Evolutionary conservation across 2,797 vertebrate genomes (phyloP).

Genomic region (Alexandromys oeconomus): DNA sequence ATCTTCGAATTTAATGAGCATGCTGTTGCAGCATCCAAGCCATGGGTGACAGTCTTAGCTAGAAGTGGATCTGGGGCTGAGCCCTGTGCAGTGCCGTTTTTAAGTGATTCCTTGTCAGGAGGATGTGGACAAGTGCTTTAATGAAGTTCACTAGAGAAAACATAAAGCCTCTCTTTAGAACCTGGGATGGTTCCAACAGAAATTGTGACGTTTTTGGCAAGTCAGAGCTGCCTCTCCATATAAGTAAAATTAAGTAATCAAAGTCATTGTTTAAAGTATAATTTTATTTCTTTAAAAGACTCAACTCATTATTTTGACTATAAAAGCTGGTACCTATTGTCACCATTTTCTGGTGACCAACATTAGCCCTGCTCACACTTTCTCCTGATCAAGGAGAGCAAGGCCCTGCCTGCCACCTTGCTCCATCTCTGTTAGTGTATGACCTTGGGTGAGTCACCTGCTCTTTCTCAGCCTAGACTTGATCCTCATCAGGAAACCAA

Average conservation of each 20-base stretch:
- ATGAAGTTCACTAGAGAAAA: slow-evolving; percentile 53
- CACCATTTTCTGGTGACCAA: not conserved
- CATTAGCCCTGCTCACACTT: not conserved
- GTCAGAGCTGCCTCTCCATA: slow-evolving; percentile 15
- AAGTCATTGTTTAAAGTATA: slow-evolving; percentile 47
- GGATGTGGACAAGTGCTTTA: slow-evolving; percentile 39
- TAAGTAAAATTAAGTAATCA: slow-evolving; percentile 65
- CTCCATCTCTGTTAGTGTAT: not conserved
- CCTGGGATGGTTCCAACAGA: slow-evolving; percentile 27
- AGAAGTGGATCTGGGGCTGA: slow-evolving; percentile 2
- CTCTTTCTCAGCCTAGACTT: slow-evolving; percentile 53
- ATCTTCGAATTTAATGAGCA: slow-evolving; percentile 67
- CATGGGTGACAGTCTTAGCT: slow-evolving; percentile 65
- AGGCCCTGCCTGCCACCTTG: not conserved
- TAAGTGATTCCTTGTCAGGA: slow-evolving; percentile 53
- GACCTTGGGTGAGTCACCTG: slow-evolving; percentile 67
- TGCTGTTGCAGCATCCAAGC: not conserved
- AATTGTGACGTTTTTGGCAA: slow-evolving; percentile 63
- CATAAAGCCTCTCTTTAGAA: slow-evolving; percentile 1
- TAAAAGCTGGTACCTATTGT: slow-evolving; percentile 10
- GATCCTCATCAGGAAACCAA: slow-evolving; percentile 60
- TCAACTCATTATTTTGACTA: slow-evolving; percentile 12
- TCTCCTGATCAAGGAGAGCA: not conserved
- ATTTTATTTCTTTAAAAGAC: not conserved
- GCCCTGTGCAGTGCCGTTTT: not conserved